Conservation (phyloP, 1,140 invertebrate genomes). For the Pemphigus obesinymphae region DNA sequence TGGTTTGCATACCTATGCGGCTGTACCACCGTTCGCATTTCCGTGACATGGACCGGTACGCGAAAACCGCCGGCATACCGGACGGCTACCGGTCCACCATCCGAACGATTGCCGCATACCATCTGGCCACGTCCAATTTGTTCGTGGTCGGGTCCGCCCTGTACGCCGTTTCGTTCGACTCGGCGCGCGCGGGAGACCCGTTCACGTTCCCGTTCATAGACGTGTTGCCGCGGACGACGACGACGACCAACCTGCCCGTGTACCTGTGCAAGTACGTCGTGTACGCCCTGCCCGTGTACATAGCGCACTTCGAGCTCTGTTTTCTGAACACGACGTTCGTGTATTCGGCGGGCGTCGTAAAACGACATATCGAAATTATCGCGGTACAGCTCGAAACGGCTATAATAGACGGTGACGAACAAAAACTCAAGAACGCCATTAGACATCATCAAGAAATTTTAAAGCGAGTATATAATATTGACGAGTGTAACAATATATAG, state of each 20-base stretch:
- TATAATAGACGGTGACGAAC: background rate
- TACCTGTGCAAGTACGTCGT: background rate
- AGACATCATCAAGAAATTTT: background rate
- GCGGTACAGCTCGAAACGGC: background rate
- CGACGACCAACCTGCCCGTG: background rate
- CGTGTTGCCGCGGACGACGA: background rate
- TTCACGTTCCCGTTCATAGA: background rate
- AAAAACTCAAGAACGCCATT: background rate
- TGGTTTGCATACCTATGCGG: background rate
- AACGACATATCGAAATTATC: background rate
- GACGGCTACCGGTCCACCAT: background rate
- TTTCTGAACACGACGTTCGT: background rate
- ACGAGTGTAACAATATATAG: too few relatives aligned
- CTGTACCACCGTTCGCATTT: background rate
- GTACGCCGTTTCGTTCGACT: background rate
- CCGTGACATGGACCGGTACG: background rate
- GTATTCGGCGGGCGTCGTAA: background rate
- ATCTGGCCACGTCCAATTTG: background rate
- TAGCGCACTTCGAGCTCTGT: background rate
- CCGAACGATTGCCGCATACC: background rate
- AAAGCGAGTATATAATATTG: background rate
- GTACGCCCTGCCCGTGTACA: background rate
- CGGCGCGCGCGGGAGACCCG: background rate
- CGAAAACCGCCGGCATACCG: background rate
- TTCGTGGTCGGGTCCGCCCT: background rate